phyloP scores from a whole-genome alignment of 1,140 invertebrate species.

The Maconellicoccus hirsutus region DNA sequence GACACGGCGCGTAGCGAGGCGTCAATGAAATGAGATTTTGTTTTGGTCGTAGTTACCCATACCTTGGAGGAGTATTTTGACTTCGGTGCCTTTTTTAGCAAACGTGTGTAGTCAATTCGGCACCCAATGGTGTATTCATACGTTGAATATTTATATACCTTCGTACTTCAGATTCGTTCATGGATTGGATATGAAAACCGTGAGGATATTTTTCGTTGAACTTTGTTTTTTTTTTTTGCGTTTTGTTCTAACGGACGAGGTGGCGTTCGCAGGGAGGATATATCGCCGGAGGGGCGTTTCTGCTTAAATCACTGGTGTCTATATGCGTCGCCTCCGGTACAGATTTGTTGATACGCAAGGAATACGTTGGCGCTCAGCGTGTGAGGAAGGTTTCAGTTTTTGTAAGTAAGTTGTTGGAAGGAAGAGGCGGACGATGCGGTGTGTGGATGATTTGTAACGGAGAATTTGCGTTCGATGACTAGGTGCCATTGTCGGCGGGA shows the following conservation, averaged over 20 bases:
- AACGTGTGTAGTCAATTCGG: conserved; percentile 64
- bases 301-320: not conserved
- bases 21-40: not conserved
- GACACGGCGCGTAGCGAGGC: too few species aligned
- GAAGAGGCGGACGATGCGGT: too few species aligned
- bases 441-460: too few species aligned
- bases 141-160: conserved; percentile 69
- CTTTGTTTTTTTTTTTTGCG: not conserved
- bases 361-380: not conserved
- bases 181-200: conserved; percentile 64
- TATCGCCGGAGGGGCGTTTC: not conserved
- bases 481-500: not conserved
- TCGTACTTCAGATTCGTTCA: conserved; percentile 75
- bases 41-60: conserved; percentile 36
- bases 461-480: not conserved
- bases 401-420: not conserved
- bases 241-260: too few species aligned
- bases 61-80: conserved; percentile 62
- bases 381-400: not conserved
- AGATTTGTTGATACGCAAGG: not conserved
- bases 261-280: not conserved
- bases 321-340: not conserved
- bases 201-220: conserved; percentile 35
- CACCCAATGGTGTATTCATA: conserved; percentile 74
- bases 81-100: conserved; percentile 63